Evolutionary conservation across 2,797 vertebrate genomes (phyloP).

Genomic region (Crocodylus rhombifer): DNA sequence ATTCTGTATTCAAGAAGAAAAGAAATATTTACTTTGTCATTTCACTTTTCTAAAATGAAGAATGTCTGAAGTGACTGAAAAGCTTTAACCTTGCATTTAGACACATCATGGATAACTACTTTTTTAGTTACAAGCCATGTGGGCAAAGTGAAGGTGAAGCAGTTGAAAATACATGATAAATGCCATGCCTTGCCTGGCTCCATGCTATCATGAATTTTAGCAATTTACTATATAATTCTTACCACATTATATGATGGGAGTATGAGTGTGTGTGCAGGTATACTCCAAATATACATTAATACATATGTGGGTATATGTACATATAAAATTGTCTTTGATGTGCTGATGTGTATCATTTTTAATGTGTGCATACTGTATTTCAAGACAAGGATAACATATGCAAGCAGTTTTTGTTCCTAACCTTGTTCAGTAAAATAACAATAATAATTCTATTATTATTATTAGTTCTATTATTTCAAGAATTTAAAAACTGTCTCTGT

Average conservation of each 20-base stretch:
- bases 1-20: neutral
- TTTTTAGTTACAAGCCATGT: too few species aligned
- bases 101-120: neutral
- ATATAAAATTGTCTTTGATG: neutral
- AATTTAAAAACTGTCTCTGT: neutral
- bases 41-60: neutral
- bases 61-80: neutral
- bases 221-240: neutral
- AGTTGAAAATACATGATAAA: neutral
- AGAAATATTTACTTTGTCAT: neutral
- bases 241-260: neutral
- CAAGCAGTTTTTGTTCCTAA: neutral
- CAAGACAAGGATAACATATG: too few species aligned
- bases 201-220: neutral
- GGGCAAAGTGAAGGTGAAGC: neutral
- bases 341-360: neutral
- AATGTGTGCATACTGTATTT: too few species aligned
- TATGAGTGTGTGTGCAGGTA: too few species aligned
- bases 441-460: neutral
- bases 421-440: neutral
- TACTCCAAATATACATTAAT: neutral
- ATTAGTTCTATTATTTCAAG: neutral
- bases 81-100: neutral
- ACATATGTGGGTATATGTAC: neutral
- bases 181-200: neutral